A percentile compares a stretch with the other conserved stretches of the same genome.
phyloP scores from a whole-genome alignment of 2,888 invertebrate species.

The Sinodicranocentrus sp. region DNA sequence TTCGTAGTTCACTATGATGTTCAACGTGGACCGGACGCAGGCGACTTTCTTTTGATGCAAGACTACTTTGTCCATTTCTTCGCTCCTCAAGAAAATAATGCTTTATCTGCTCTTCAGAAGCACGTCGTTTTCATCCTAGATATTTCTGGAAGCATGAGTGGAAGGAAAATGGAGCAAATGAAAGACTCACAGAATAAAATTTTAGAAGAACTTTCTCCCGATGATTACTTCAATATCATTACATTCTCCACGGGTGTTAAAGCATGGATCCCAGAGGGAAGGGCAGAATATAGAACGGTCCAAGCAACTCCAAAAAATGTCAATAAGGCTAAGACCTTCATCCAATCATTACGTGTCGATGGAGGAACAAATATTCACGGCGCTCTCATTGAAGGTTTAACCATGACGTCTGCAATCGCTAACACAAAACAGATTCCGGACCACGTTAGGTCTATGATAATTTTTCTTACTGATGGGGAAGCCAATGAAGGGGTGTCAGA shows the following conservation, averaged over 20 bases:
- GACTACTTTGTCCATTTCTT: constrained; percentile 79
- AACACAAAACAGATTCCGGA: background rate
- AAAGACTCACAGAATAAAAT: constrained; percentile 84
- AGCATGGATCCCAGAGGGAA: constrained; percentile 80
- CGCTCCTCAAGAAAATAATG: constrained; percentile 77
- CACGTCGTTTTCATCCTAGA: constrained; percentile 79
- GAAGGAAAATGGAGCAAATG: constrained; percentile 84
- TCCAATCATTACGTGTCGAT: constrained; percentile 81
- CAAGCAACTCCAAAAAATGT: constrained; percentile 81
- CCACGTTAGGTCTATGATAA: constrained; percentile 73
- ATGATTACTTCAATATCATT: constrained; percentile 85
- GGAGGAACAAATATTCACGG: constrained; percentile 79
- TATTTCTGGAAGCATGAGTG: constrained; percentile 80
- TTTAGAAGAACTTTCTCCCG: constrained; percentile 81
- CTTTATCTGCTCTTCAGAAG: constrained; percentile 76
- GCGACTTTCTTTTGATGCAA: too few relatives aligned
- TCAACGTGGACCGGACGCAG: too few relatives aligned
- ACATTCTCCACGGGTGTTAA: constrained; percentile 80
- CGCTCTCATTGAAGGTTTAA: constrained; percentile 11
- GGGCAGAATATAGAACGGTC: constrained; percentile 80
- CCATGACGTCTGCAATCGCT: background rate
- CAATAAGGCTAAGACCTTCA: constrained; percentile 82
- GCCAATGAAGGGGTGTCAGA: constrained; percentile 77
- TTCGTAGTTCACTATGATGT: constrained; percentile 85
- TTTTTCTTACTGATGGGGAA: constrained; percentile 79